These are phyloP conservation scores for Cydia pomonella DNA, from an alignment of 1,140 invertebrate species.

Conservation along the genomic window DNA sequence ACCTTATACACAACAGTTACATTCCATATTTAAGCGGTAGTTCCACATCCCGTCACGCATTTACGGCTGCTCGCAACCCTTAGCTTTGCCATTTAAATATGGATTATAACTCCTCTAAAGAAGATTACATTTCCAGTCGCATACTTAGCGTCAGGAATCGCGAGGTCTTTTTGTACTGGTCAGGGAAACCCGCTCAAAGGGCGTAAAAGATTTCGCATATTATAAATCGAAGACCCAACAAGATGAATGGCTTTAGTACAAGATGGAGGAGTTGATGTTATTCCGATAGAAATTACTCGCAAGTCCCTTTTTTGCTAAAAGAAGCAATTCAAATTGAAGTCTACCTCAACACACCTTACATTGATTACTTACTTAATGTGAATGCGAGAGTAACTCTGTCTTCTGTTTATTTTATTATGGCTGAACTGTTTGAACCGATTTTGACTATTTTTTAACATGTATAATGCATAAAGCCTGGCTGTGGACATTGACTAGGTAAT, in stretches of 20 bases:
- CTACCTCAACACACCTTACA: not conserved
- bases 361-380: too few species aligned
- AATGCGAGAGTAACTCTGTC: too few species aligned
- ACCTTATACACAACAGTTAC: too few species aligned
- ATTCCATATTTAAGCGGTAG: too few species aligned
- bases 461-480: too few species aligned
- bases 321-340: not conserved
- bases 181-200: not conserved
- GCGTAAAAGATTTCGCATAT: slow-evolving; percentile 14
- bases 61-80: too few species aligned
- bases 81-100: not conserved
- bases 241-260: slow-evolving; percentile 1
- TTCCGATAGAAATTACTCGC: not conserved
- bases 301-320: not conserved
- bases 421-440: too few species aligned
- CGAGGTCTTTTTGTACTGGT: not conserved
- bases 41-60: too few species aligned
- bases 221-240: slow-evolving; percentile 17
- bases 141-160: not conserved
- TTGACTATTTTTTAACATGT: too few species aligned
- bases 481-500: too few species aligned
- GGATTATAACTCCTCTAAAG: not conserved
- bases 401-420: too few species aligned
- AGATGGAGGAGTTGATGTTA: not conserved
- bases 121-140: not conserved